These are phyloP conservation scores for Lucifuga dentata DNA, from an alignment of 2,113 vertebrate species.

Conservation along the genomic window DNA sequence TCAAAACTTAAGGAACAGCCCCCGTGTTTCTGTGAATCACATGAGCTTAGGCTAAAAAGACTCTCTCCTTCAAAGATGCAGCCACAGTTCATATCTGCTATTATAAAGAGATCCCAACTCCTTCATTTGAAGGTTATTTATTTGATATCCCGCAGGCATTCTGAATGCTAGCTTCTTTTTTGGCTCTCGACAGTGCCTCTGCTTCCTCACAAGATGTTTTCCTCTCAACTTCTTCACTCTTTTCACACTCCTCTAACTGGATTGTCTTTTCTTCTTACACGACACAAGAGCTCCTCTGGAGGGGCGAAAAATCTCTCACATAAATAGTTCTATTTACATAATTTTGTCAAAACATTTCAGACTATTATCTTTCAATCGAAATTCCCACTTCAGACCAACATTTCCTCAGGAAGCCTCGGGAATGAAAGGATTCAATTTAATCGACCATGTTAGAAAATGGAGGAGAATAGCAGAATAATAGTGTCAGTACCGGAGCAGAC, in stretches of 20 bases:
- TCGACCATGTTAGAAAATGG: slow-evolving; percentile 39
- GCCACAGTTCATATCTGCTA: slow-evolving; percentile 30
- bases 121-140: slow-evolving; percentile 53
- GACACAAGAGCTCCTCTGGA: slow-evolving; percentile 25
- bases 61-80: slow-evolving; percentile 16
- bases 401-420: slow-evolving; percentile 32
- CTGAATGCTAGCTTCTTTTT: slow-evolving; percentile 14
- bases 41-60: slow-evolving; percentile 25
- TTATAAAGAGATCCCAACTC: slow-evolving; percentile 1
- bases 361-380: slow-evolving; percentile 51
- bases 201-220: slow-evolving; percentile 20
- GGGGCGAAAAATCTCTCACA: slow-evolving; percentile 12
- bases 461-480: slow-evolving; percentile 50
- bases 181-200: slow-evolving; percentile 8
- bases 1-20: slow-evolving; percentile 16
- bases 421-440: slow-evolving; percentile 44
- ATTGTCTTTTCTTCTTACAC: slow-evolving; percentile 49
- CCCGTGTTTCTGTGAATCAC: slow-evolving; percentile 25
- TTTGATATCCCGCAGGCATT: slow-evolving; percentile 31
- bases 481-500: slow-evolving; percentile 39
- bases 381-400: slow-evolving; percentile 32
- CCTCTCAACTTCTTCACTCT: not conserved
- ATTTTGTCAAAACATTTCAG: slow-evolving; percentile 24
- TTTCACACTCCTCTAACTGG: slow-evolving; percentile 33
- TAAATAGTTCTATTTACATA: slow-evolving; percentile 42